Conservation (phyloP, 2,888 invertebrate genomes). For the Pterostichus niger region DNA sequence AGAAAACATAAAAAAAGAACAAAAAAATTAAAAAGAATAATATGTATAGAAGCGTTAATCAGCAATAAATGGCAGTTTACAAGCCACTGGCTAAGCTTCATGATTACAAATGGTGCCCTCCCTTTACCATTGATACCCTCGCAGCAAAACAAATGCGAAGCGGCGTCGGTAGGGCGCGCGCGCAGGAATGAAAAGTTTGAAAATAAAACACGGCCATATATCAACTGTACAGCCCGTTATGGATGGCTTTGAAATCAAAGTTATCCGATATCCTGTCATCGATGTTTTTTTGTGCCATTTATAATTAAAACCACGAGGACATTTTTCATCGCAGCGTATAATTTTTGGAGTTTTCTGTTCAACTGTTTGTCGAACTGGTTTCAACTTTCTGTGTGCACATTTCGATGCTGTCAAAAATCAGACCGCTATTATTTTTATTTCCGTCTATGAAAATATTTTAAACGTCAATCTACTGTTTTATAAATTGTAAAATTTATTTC, state of each 20-base stretch:
- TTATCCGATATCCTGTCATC: constrained; percentile 64
- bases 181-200: constrained; percentile 51
- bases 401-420: constrained; percentile 13
- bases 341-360: constrained; percentile 43
- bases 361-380: constrained; percentile 31
- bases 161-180: not conserved
- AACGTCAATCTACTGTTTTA: not conserved
- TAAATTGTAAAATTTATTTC: too few relatives aligned
- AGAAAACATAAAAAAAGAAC: too few relatives aligned
- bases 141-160: constrained; percentile 2
- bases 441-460: not conserved
- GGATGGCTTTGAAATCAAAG: constrained; percentile 64
- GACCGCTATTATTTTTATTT: not conserved
- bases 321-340: constrained; percentile 57
- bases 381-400: constrained; percentile 6
- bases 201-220: constrained; percentile 61
- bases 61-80: too few relatives aligned
- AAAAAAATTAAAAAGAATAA: too few relatives aligned
- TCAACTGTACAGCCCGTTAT: constrained; percentile 55
- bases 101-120: too few relatives aligned
- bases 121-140: too few relatives aligned
- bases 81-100: too few relatives aligned
- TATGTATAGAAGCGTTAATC: too few relatives aligned
- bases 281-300: constrained; percentile 56
- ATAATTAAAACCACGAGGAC: constrained; percentile 59